These are phyloP conservation scores for Melanerpes formicivorus DNA, from an alignment of 2,113 vertebrate species.

Conservation along the genomic window DNA sequence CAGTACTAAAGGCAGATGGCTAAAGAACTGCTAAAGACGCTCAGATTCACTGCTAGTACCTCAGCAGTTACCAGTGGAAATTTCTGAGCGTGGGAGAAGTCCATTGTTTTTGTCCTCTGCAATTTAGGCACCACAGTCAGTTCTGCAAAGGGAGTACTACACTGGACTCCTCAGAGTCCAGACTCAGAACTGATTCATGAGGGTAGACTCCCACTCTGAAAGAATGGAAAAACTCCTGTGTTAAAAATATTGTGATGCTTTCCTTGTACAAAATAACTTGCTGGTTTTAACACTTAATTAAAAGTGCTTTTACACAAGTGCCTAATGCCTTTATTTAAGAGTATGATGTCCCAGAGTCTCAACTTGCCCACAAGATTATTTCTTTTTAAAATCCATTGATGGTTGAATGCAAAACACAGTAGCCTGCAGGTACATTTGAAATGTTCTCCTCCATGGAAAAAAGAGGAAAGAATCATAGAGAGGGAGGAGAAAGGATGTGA, in stretches of 20 bases:
- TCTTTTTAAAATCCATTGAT: neutral
- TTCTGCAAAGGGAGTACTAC: neutral
- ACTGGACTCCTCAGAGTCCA: neutral
- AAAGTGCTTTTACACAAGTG: neutral
- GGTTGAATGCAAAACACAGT: neutral
- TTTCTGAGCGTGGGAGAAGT: neutral
- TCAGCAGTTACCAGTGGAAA: neutral
- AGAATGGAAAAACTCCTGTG: neutral
- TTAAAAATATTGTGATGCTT: neutral
- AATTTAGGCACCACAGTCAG: neutral
- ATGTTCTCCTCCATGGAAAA: neutral
- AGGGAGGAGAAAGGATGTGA: neutral
- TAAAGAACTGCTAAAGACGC: neutral
- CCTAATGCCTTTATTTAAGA: neutral
- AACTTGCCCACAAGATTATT: neutral
- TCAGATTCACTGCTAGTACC: neutral
- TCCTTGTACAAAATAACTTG: neutral
- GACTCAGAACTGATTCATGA: neutral
- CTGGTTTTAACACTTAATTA: neutral
- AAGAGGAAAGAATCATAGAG: neutral
- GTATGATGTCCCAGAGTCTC: neutral
- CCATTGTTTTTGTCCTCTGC: neutral
- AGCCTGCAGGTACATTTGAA: neutral
- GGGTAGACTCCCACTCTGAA: neutral
- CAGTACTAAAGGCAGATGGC: constrained; percentile 2